Evolutionary conservation across 1,140 invertebrate species (phyloP).

Genomic region (Drosophila kohkoa): DNA sequence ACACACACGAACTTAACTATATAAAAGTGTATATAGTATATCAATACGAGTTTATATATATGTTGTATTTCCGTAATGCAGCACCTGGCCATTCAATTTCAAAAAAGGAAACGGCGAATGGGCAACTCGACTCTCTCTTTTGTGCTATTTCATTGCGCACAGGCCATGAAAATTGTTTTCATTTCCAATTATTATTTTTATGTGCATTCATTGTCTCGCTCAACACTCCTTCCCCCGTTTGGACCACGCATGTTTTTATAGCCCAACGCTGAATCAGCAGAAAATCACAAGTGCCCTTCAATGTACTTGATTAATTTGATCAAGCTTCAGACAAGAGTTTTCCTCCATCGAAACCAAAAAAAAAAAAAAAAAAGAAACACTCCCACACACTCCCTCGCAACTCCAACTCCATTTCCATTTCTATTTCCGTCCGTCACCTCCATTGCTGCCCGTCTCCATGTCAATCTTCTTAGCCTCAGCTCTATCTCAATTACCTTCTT

Average conservation of each 20-base stretch:
- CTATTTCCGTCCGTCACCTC: not conserved
- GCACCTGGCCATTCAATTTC: conserved; percentile 49
- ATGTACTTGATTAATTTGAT: conserved; percentile 82
- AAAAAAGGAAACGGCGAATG: not conserved
- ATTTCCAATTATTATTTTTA: conserved; percentile 83
- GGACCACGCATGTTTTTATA: conserved; percentile 71
- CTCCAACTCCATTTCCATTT: not conserved
- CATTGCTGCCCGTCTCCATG: not conserved
- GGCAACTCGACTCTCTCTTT: conserved; percentile 11
- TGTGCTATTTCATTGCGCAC: conserved; percentile 66
- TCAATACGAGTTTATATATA: not conserved
- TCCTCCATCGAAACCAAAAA: not conserved
- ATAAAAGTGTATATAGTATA: not conserved
- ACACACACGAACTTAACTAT: not conserved
- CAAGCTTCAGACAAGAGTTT: conserved; percentile 52
- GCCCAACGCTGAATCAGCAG: conserved; percentile 70
- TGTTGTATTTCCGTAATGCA: not conserved
- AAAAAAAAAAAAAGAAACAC: no score
- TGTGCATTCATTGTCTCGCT: conserved; percentile 77
- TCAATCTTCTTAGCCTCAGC: conserved; percentile 29
- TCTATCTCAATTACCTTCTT: conserved; percentile 75
- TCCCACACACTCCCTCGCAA: not conserved
- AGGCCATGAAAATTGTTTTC: conserved; percentile 77
- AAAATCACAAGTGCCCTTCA: conserved; percentile 48
- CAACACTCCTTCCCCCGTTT: not conserved